These are phyloP conservation scores for Drosophila pseudotalamancana DNA, from an alignment of 2,888 invertebrate species.

Conservation along the genomic window DNA sequence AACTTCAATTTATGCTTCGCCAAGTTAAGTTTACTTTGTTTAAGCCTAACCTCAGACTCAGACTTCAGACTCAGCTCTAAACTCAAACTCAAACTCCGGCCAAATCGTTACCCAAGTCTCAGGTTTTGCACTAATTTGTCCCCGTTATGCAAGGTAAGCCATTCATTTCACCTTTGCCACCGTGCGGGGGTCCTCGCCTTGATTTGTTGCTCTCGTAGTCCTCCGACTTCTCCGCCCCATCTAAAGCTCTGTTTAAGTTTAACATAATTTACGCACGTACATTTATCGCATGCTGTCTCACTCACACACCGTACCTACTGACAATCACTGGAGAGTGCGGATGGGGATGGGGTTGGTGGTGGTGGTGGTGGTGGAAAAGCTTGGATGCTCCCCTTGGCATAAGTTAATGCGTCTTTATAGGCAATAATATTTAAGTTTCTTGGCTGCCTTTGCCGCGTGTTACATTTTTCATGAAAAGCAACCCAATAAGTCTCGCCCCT, in stretches of 20 bases:
- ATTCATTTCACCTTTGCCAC: conserved; percentile 44
- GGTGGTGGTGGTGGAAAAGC: neutral
- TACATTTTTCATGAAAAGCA: conserved; percentile 70
- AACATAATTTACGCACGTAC: conserved; percentile 71
- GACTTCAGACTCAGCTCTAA: neutral
- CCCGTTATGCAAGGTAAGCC: conserved; percentile 61
- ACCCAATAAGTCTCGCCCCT: conserved; percentile 35
- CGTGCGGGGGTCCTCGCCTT: conserved; percentile 12
- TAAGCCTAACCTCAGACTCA: conserved; percentile 12
- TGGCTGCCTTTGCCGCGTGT: conserved; percentile 53
- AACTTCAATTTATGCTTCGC: conserved; percentile 51
- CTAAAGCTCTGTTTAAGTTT: conserved; percentile 20
- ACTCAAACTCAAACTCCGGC: conserved; percentile 5
- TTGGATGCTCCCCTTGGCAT: conserved; percentile 34
- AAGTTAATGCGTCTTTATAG: conserved; percentile 80
- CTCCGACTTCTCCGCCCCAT: neutral
- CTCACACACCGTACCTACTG: conserved; percentile 24
- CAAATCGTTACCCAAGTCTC: no score
- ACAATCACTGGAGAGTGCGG: neutral
- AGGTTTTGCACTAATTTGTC: conserved; percentile 63
- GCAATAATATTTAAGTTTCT: conserved; percentile 80
- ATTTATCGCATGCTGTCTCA: conserved; percentile 65
- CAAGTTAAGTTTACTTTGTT: conserved; percentile 51
- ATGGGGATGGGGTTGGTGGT: neutral
- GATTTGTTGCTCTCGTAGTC: conserved; percentile 26